phyloP scores from a whole-genome alignment of 2,888 invertebrate genomes.

The Leptura quadrifasciata region DNA sequence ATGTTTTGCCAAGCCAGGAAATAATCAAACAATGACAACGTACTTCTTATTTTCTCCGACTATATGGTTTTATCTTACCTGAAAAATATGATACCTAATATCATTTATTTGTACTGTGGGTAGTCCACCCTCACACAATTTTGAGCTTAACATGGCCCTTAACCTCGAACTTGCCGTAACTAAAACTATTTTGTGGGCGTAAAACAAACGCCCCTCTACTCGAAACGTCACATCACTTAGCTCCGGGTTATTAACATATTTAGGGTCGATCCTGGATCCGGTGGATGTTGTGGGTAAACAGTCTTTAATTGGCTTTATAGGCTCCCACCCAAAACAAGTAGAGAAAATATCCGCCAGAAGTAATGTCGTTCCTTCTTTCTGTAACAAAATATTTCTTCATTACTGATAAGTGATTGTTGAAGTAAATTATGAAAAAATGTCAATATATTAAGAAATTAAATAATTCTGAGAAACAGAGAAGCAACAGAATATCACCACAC shows the following conservation, averaged over 20 bases:
- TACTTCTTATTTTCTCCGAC: too few relatives aligned
- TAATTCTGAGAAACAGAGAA: too few relatives aligned
- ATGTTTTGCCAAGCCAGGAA: too few relatives aligned
- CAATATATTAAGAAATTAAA: too few relatives aligned
- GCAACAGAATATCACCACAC: too few relatives aligned
- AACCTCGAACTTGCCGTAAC: constrained; percentile 92
- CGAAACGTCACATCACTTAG: constrained; percentile 94
- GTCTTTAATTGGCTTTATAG: constrained; percentile 85
- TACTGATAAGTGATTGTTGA: background rate
- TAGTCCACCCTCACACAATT: constrained; percentile 83
- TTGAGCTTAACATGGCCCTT: constrained; percentile 88
- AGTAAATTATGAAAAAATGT: too few relatives aligned
- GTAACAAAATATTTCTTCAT: constrained; percentile 60
- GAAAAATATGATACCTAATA: constrained; percentile 93
- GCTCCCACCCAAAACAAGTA: constrained; percentile 91
- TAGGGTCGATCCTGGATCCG: constrained; percentile 90
- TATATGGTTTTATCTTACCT: constrained; percentile 75
- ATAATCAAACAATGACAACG: too few relatives aligned
- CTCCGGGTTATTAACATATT: constrained; percentile 95
- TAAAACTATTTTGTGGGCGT: constrained; percentile 94
- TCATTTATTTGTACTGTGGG: constrained; percentile 95
- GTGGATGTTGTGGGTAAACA: constrained; percentile 79
- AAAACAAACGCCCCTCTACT: constrained; percentile 92
- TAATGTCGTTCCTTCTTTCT: constrained; percentile 92
- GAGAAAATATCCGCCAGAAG: constrained; percentile 92